Evolutionary conservation across 2,113 vertebrate species (phyloP).

Genomic region (Fregata magnificens): DNA sequence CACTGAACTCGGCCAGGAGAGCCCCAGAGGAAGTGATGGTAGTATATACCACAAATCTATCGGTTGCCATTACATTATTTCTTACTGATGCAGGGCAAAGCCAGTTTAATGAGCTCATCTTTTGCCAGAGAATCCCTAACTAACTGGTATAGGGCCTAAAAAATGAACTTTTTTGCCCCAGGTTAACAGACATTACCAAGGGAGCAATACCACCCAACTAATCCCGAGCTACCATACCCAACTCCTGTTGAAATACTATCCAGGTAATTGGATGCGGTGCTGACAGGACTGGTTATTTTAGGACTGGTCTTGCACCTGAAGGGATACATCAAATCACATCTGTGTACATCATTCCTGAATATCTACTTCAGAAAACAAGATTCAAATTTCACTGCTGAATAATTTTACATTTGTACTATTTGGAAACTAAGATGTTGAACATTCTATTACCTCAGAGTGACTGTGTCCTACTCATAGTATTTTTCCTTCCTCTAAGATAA

Average conservation of each 20-base stretch:
- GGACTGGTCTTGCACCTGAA: not conserved
- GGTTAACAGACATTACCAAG: not conserved
- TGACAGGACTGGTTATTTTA: not conserved
- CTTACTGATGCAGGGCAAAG: not conserved
- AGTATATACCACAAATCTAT: not conserved
- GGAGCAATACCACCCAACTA: not conserved
- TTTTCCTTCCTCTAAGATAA: constrained; percentile 75
- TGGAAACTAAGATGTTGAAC: not conserved
- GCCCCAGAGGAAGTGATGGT: not conserved
- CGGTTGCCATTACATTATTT: not conserved
- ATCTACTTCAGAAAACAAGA: not conserved
- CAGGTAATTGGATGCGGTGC: not conserved
- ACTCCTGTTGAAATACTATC: not conserved
- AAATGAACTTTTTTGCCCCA: not conserved
- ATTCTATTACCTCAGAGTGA: not conserved
- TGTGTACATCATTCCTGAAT: not conserved
- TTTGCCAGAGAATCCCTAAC: not conserved
- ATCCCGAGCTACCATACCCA: not conserved
- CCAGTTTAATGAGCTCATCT: not conserved
- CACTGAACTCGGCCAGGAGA: not conserved
- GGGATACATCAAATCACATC: not conserved
- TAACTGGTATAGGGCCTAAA: not conserved
- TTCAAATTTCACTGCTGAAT: not conserved
- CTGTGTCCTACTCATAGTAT: not conserved
- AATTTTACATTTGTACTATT: not conserved